Conservation (phyloP, 2,888 invertebrate genomes). For the Marasmarcha lunaedactyla region DNA sequence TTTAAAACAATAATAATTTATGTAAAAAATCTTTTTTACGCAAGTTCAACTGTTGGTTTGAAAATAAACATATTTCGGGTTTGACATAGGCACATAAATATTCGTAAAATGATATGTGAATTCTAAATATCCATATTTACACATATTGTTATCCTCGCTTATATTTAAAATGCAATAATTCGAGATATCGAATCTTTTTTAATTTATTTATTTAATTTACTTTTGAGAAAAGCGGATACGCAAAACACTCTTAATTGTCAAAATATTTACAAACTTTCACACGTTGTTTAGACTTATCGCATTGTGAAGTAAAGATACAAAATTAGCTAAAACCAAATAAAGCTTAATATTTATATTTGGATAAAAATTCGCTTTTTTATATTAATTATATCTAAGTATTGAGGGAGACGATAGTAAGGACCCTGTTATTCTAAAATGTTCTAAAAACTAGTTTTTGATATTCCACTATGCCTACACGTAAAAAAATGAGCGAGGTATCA, state of each 20-base stretch:
- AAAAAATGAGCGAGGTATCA: constrained; percentile 46
- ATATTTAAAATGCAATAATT: not conserved
- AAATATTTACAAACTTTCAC: constrained; percentile 30
- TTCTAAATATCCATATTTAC: too few species aligned
- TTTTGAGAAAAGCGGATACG: too few species aligned
- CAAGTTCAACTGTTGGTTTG: too few species aligned
- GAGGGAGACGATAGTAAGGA: constrained; percentile 48
- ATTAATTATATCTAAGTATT: constrained; percentile 36
- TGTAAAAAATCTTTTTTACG: too few species aligned
- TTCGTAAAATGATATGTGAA: too few species aligned
- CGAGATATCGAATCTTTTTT: too few species aligned
- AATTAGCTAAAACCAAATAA: not conserved
- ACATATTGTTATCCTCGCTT: not conserved
- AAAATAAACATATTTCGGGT: too few species aligned
- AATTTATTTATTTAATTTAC: too few species aligned
- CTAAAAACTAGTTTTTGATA: constrained; percentile 18
- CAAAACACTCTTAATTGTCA: too few species aligned
- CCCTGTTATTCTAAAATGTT: constrained; percentile 48
- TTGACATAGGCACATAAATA: too few species aligned
- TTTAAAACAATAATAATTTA: not conserved
- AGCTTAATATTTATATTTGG: constrained; percentile 37
- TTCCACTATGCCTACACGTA: constrained; percentile 18
- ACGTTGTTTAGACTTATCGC: constrained; percentile 2
- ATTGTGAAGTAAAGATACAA: constrained; percentile 1
- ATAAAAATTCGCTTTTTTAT: constrained; percentile 38